Conservation (phyloP, 2,888 invertebrate species). For the Lasioglossum zephyrum region DNA sequence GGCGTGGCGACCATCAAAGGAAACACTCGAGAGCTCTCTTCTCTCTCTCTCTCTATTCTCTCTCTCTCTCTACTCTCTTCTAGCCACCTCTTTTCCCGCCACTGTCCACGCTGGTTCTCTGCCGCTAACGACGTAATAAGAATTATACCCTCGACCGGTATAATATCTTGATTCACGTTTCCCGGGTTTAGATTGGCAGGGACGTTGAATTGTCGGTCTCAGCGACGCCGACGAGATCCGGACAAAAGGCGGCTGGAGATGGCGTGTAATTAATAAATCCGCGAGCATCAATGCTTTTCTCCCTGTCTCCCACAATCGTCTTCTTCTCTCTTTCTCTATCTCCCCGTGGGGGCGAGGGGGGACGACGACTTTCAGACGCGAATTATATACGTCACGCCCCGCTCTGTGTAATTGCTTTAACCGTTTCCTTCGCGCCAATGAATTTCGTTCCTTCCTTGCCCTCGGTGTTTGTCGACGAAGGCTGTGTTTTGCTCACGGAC, state of each 20-base stretch:
- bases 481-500: background rate
- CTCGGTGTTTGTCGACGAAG: constrained; percentile 43
- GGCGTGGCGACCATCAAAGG: constrained; percentile 69
- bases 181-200: constrained; percentile 59
- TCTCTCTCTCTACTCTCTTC: background rate
- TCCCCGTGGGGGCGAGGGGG: background rate
- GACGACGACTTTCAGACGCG: constrained; percentile 21
- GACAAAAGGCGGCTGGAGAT: constrained; percentile 44
- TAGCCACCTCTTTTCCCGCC: background rate
- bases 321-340: background rate
- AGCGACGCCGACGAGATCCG: constrained; percentile 12
- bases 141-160: constrained; percentile 66
- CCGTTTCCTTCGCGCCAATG: constrained; percentile 40
- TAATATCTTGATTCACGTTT: constrained; percentile 60
- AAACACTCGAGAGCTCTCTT: constrained; percentile 38
- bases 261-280: constrained; percentile 63
- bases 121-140: constrained; percentile 68
- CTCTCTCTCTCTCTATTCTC: background rate
- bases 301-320: background rate
- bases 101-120: constrained; percentile 1
- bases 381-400: constrained; percentile 49
- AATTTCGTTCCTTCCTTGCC: constrained; percentile 28
- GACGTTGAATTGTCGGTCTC: constrained; percentile 46
- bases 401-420: constrained; percentile 41
- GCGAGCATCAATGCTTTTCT: constrained; percentile 38